Evolutionary conservation across 2,113 vertebrate species (phyloP), one percentile per base, ranked within the genome.

Genomic region (Rissa tridactyla): DNA sequence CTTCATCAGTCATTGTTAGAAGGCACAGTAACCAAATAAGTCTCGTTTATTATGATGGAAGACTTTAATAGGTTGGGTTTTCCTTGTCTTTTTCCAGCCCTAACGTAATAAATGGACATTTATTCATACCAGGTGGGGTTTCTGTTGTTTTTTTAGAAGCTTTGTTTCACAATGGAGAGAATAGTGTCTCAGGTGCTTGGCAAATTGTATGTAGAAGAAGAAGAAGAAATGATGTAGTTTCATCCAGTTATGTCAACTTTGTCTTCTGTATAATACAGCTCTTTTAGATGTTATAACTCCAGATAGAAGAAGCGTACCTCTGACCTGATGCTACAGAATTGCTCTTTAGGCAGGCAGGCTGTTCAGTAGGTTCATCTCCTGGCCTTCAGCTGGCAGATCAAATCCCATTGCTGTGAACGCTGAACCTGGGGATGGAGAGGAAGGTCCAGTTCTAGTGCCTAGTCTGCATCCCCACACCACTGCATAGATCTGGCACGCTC

Each of bases 151-250:
- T 97, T 95, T 97, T 89, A 88, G 73, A 70, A 94, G 84, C 92
- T 97, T 96, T 93, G 81, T 94, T 93, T 93, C 87, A 64, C 68
- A 82, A 93, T 92, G 94, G 97, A 95, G 91, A 68, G 52, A 95
- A 86, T 96, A 91, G 94, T 94, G 96, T 93, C 96, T 97, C 94
- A 96, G 97, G 94, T 95, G 96, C 87, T 96, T 91, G 85, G 83
- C 90, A 94, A 96, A 92, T 91, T 85, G 52, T 96, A 82, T 54
- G 92, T 94, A 97, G 96, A 97, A 89, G 90, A 96, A 91, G 90
- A 96, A 95, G 95, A 92, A 88, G 95, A 95, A 88, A 91, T 72
- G 4, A 94, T 89, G 96, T 97, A 78, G 89, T 88, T 88, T 82
- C 95, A 97, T 95, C 96, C 94, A 68, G 89, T 96, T 92, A 92